Evolutionary conservation across 2,888 invertebrate species (phyloP), one percentile per base, ranked within the genome.

Genomic region (Oxycera nigricornis): DNA sequence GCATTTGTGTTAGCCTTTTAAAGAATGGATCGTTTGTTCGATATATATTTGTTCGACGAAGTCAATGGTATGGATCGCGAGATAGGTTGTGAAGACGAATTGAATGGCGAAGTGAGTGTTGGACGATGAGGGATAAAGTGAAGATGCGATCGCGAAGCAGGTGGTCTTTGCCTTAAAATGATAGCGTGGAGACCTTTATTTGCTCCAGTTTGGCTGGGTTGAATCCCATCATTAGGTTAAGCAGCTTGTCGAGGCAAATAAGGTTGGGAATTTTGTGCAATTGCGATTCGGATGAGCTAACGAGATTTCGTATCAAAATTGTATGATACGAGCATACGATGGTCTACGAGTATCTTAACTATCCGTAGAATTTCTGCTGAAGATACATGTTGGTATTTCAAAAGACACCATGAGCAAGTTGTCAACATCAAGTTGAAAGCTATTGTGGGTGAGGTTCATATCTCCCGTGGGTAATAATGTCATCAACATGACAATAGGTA

Each of bases 1-100:
- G 57, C 67, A 70, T 55, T 65, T 65, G 39, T 65, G 39, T 65
- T 65, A 41, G 41, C 65, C 65, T 65, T 65, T 65, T 65, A 6
- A 41, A 65, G 65, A 65, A 65, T 65, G 65, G 17, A 46, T 46
- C 14, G 46, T 46, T 46, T 14, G 46, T 7, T 46, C 11, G 11
- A 46, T 46, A 46, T 46, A 7, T 14, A 17, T 11, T 3, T 46
- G 14, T 46, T 11, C 17, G 3, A n/a, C 14, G 4, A 17, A 3
- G 11, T 46, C 3, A 17, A 55, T 55, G 24, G 22, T 57, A 57
- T 7, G 24, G 24, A 20, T 55, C 20, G 22, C 20, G 2, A 17
- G 28, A 22, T 24, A 11, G 24, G 11, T 57, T 26, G 2, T 59
- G 9, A 28, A 14, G n/a, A 62, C 2, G 30, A 62, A 35, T 62